Base-by-base conservation (phyloP, 2,797 vertebrate species). In the Microctenopoma stevenorrisi region DNA sequence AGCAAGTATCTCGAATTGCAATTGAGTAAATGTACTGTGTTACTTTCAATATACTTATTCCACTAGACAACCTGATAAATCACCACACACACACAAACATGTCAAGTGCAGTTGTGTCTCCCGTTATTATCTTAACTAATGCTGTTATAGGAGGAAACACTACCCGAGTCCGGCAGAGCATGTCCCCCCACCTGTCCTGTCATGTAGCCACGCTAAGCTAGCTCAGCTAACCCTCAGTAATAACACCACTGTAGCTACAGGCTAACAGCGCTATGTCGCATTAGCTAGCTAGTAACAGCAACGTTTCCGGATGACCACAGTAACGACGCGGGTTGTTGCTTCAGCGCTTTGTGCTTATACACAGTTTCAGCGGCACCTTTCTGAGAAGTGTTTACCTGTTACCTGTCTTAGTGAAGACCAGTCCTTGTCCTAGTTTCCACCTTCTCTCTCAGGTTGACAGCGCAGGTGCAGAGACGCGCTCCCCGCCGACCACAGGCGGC, bases 181-280 rank as follows among this genome's bases (percentile, higher is more conserved):
- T 18, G 38, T n/a, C 43, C 3, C 16, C 7, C n/a, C 43, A 46
- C 43, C 43, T 46, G 43, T 38, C 4, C 1, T 14, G 35, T 7
- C 46, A 47, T 33, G 6, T 3, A 43, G 49, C 15, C n/a, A 52
- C n/a, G 61, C 58, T 53, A 16, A 15, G 43, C 46, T 47, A 47
- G 9, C 43, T 68, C 13, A 16, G 43, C 66, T 65, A 74, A 72
- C 67, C 43, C 13, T 35, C 38, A 4, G 53, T 13, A 11, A 37
- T 78, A 57, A 81, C 63, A 26, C 4, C 2, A 47, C 10, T 26
- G 15, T 22, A 49, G 61, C 67, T 38, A 60, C 40, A 70, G n/a
- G 86, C 86, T 88, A 83, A 67, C 56, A 28, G 49, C 8, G 67
- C 49, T 63, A 82, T 70, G 44, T 58, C 7, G 3, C 9, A 0